Evolutionary conservation across 2,888 invertebrate genomes (phyloP), one percentile per base, ranked within the genome.

Genomic region (Macaria notata): DNA sequence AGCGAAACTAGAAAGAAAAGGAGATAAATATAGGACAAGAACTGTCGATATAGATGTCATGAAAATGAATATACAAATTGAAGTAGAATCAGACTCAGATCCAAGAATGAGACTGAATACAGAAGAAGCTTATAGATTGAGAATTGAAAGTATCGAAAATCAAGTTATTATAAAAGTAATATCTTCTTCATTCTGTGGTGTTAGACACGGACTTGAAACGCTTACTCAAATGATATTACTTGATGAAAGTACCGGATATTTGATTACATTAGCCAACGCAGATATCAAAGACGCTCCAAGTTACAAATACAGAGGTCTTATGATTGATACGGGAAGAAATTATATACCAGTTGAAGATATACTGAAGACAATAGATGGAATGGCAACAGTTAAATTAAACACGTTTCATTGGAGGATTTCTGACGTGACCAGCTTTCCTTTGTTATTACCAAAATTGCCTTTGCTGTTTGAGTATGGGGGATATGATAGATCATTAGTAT

Each of bases 371-470:
- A 81, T 98, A 68, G 95, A 96, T 49, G 97, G 95, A 3, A 98
- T 98, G 98, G 94, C 96, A 0, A 93, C 95, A 52, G 94, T 95
- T 56, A 98, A 98, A 84, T 84, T 98, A 38, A 98, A 98, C 81
- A 96, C 96, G 0, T 95, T 98, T 71, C 98, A 98, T 79, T 98
- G 98, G 98, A 95, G 96, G 69, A 93, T 96, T 48, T 94, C 95
- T 0, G 98, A 98, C 78, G 96, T 96, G 0, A 96, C 98, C 72
- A 97, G 97, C 69, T 98, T 98, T 81, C 98, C 98, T 0, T 94
- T 96, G 72, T 93, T 95, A 52, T 93, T 96, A 0, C 93, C 93
- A 7, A 88, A 93, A 49, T 92, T 94, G 52, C 96, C 96, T 0
- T 93, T 95, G 73, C 87, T 97, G 71, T 94, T 95, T 0, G 93